Base-by-base conservation (phyloP, 2,797 vertebrate genomes). In the Amblyopsis hoosieri region DNA sequence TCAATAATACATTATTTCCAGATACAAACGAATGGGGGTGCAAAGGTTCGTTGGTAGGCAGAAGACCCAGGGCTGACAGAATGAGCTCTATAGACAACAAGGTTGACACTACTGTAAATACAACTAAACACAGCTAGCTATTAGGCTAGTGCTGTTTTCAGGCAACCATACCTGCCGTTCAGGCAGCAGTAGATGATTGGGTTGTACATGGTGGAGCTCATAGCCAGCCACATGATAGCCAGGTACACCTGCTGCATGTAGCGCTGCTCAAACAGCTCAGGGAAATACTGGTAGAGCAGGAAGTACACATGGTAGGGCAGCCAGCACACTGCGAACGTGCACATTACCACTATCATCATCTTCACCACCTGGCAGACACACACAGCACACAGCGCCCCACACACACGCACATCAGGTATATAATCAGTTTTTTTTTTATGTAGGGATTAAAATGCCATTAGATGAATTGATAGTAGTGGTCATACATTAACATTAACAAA, bases 121-220 rank as follows among this genome's bases (percentile, higher is more conserved):
- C 33, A 37, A 37, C 33, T 37, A 7, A 37, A 37, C 7, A 37
- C 5, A 37, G 7, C 33, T 33, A 33, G 33, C 33, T 37, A 7
- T 4, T 7, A 37, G 33, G 33, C 33, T 37, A 37, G 33, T 37
- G 7, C 19, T 23, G 19, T 19, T 33, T 33, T 33, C 3, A 9
- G 31, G 31, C 14, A 0, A 14, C 55, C 63, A 23, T 91, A 95
- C 94, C 94, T 93, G 75, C 94, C 92, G 71, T 95, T 95, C 52
- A 95, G 91, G 61, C 94, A 95, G 79, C 94, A 95, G 87, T 95
- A 95, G 85, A 95, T 95, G 67, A 95, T 94, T 14, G 94, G 94
- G 62, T 95, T 95, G 81, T 96, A 94, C 94, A 96, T 95, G 11
- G 94, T 95, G 1, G 94, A 95, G 70, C 94, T 95, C 94, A 95